These are phyloP conservation scores for Agonopterix heracliana DNA, from an alignment of 2,888 invertebrate species.

Conservation along the genomic window DNA sequence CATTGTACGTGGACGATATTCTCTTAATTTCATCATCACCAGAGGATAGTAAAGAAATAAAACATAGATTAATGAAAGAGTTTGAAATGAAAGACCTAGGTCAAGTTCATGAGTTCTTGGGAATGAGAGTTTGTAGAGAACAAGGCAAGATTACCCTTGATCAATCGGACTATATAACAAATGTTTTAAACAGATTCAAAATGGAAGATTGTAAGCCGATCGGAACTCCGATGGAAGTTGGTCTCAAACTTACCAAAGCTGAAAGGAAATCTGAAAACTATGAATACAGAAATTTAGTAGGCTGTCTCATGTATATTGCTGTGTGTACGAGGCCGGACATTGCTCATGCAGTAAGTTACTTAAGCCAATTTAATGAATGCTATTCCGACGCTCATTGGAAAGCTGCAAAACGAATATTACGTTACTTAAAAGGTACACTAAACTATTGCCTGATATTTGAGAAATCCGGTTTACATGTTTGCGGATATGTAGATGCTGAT, in stretches of 20 bases:
- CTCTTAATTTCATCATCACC: neutral
- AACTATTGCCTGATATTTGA: conserved; percentile 9
- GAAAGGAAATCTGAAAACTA: neutral
- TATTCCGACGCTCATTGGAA: conserved; percentile 15
- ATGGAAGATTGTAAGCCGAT: conserved; percentile 9
- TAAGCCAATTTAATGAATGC: conserved; percentile 19
- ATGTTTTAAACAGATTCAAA: conserved; percentile 2
- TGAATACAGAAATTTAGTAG: conserved; percentile 9
- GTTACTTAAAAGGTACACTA: conserved; percentile 19
- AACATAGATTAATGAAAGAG: neutral
- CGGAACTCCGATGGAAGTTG: conserved; percentile 8
- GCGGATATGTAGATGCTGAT: conserved; percentile 15
- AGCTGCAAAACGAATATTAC: conserved; percentile 16
- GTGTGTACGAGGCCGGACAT: no score
- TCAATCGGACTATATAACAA: conserved; percentile 3
- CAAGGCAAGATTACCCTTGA: no score
- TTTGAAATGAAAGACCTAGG: neutral
- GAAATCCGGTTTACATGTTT: conserved; percentile 1
- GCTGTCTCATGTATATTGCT: conserved; percentile 18
- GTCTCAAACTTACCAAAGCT: conserved; percentile 2
- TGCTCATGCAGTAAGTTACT: conserved; percentile 12
- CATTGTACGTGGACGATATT: neutral
- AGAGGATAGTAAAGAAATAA: neutral
- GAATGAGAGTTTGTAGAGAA: neutral
- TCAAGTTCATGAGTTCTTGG: neutral